phyloP scores from a whole-genome alignment of 2,113 vertebrate species.

The Barnardius zonarius region DNA sequence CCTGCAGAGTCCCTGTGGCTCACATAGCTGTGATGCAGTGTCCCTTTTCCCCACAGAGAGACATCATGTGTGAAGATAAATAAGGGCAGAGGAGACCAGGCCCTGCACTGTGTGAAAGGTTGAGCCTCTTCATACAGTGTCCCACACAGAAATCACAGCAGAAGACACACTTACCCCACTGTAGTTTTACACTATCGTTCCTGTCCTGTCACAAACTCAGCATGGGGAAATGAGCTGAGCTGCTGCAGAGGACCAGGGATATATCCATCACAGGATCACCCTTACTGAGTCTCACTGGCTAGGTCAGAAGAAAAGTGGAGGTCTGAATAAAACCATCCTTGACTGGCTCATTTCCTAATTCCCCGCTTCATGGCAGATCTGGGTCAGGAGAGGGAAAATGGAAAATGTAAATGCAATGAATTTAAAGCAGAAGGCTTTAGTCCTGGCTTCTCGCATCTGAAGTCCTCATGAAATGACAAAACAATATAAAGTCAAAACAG shows the following conservation, averaged over 20 bases:
- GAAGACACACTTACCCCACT: neutral
- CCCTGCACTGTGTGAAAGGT: rapidly evolving
- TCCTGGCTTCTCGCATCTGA: neutral
- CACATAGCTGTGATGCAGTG: rapidly evolving
- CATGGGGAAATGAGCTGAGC: neutral
- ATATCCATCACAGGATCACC: neutral
- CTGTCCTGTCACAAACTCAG: neutral
- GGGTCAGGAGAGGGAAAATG: neutral
- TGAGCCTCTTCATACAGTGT: neutral
- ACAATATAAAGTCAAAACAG: neutral
- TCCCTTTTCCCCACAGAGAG: neutral
- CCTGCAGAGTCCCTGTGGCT: neutral
- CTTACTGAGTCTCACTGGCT: neutral
- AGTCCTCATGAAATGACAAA: neutral
- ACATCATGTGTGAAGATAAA: rapidly evolving
- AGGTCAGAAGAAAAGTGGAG: neutral
- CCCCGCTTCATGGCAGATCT: neutral
- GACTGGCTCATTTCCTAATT: neutral
- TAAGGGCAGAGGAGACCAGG: neutral
- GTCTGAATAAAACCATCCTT: neutral
- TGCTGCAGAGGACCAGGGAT: neutral
- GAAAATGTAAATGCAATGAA: neutral
- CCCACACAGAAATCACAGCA: neutral
- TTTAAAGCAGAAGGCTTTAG: neutral
- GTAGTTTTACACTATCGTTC: rapidly evolving